Percentiles rank a stretch among this genome's conserved stretches.
phyloP scores from a whole-genome alignment of 2,113 vertebrate species.

The Syrrhaptes paradoxus region DNA sequence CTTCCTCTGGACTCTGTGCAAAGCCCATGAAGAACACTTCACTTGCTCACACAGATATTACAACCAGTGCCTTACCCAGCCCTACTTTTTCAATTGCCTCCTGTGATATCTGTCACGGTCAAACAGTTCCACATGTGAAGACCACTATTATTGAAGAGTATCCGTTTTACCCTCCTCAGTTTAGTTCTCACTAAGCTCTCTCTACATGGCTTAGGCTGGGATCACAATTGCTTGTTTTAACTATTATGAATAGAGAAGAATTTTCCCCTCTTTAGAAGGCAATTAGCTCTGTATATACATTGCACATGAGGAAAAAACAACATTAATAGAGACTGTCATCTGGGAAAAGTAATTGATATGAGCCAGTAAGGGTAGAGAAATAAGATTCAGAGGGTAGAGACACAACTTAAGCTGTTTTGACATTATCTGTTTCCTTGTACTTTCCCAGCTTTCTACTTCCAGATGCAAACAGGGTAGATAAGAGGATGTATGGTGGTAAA shows the following conservation, averaged over 20 bases:
- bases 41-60: neutral
- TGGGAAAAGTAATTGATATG: neutral
- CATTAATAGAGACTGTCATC: neutral
- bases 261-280: neutral
- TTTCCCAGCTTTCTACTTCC: neutral
- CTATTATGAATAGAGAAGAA: neutral
- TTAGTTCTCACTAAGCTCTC: neutral
- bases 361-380: neutral
- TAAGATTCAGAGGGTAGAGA: neutral
- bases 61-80: neutral
- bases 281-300: neutral
- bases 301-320: neutral
- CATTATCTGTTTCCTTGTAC: neutral
- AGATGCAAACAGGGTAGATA: neutral
- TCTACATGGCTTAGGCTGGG: neutral
- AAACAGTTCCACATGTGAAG: neutral
- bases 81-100: neutral
- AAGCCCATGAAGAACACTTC: neutral
- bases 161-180: neutral
- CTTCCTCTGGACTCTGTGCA: neutral
- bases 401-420: slow-evolving; percentile 13
- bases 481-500: neutral
- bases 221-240: neutral
- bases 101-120: neutral
- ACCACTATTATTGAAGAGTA: neutral